Evolutionary conservation across 2,113 vertebrate genomes (phyloP).

Genomic region (Melanocharis versteri): DNA sequence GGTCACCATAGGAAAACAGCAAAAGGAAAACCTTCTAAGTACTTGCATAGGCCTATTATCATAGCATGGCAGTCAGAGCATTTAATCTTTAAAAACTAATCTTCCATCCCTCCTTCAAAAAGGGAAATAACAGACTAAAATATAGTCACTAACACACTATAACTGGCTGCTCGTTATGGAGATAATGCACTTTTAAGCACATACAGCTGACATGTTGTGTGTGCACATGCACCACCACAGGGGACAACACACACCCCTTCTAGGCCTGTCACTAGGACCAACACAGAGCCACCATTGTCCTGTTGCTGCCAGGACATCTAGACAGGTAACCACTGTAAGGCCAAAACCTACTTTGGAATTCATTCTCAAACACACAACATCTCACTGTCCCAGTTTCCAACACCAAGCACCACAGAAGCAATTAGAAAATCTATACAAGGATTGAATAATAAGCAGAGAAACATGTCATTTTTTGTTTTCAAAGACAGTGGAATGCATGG

Average conservation of each 20-base stretch:
- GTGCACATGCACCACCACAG: not conserved
- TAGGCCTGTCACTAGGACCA: not conserved
- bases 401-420: not conserved
- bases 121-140: not conserved
- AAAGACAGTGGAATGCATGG: not conserved
- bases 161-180: not conserved
- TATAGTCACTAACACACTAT: not conserved
- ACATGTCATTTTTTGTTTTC: not conserved
- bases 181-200: not conserved
- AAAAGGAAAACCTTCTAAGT: not conserved
- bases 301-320: not conserved
- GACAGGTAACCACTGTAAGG: not conserved
- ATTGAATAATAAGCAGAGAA: not conserved
- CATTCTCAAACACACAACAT: not conserved
- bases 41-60: not conserved
- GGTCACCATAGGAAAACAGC: not conserved
- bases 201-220: not conserved
- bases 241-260: not conserved
- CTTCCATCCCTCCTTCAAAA: not conserved
- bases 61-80: not conserved
- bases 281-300: not conserved
- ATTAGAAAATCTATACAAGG: not conserved
- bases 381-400: not conserved
- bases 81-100: not conserved
- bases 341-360: not conserved